Evolutionary conservation across 2,888 invertebrate species (phyloP).

Genomic region (Agrochola lychnidis): DNA sequence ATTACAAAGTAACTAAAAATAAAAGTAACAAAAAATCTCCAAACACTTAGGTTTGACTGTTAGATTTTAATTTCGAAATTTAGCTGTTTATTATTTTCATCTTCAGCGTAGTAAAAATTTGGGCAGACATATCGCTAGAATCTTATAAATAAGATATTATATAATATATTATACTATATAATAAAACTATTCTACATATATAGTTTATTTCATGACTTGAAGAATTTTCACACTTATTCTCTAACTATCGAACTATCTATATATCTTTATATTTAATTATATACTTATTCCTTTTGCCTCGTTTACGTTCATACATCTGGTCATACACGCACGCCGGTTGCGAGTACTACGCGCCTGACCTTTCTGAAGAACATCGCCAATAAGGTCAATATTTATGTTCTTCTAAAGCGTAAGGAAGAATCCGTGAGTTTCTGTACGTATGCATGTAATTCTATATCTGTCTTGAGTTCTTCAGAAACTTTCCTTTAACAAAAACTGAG

Average conservation of each 20-base stretch:
- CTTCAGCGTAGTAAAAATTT: conserved; percentile 85
- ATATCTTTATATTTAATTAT: not conserved
- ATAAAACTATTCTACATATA: conserved; percentile 72
- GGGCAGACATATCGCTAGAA: conserved; percentile 90
- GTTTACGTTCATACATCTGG: not conserved
- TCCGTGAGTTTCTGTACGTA: not conserved
- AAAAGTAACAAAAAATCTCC: conserved; percentile 49
- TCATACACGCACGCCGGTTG: not conserved
- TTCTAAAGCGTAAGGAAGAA: not conserved
- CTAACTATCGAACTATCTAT: conserved; percentile 30
- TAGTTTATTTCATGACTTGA: conserved; percentile 73
- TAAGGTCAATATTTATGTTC: not conserved
- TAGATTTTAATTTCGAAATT: conserved; percentile 75
- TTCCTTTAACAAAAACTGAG: conserved; percentile 21
- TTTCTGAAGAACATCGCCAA: not conserved
- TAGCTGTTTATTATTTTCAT: conserved; percentile 76
- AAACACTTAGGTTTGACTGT: conserved; percentile 59
- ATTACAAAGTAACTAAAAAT: conserved; percentile 7
- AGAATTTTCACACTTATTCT: conserved; percentile 68
- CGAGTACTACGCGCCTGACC: not conserved
- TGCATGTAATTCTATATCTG: not conserved
- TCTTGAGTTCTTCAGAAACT: not conserved
- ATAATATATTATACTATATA: conserved; percentile 77
- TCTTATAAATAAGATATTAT: conserved; percentile 80
- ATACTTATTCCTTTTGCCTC: not conserved